Base-by-base conservation (phyloP, 2,113 vertebrate species). In the Epinephelus fuscoguttatus region DNA sequence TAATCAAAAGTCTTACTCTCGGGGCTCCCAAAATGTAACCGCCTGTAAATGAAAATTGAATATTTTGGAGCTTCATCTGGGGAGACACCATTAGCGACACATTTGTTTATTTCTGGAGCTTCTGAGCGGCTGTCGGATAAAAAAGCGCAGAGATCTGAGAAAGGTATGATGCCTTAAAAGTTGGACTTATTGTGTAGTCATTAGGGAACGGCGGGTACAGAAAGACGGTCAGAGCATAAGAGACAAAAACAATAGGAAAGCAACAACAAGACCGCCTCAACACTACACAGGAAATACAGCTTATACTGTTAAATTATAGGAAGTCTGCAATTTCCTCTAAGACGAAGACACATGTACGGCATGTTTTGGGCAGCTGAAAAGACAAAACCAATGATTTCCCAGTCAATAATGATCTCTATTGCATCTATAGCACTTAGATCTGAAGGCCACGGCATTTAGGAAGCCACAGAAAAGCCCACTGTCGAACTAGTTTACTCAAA, bases 1-100 rank as follows among this genome's bases (percentile, higher is more conserved):
- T 90, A 91, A 93, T 94, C 93, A 93, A 92, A 94, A 88, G 87
- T 93, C 79, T 75, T 25, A 23, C 87, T 91, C 90, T 78, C 27
- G 85, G 82, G 90, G 86, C 63, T 81, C 61, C 89, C 77, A 69
- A 85, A 91, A 90, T 87, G 82, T 84, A 78, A 82, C 84, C 67
- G 89, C 47, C 84, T 86, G 85, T 75, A 91, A 92, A 84, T 82
- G 78, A 86, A 87, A 88, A 80, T 68, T 45, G 61, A 88, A 88
- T 87, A 88, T 85, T 91, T 91, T 70, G 74, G 71, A 83, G 84
- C 72, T 85, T 84, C 86, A 82, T 91, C 91, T 71, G 71, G 87
- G 85, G 89, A 88, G 84, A 81, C 84, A 37, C 88, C 90, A 92
- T 93, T 90, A 93, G 81, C 77, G 62, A 78, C 75, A 59, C 68